Evolutionary conservation across 2,113 vertebrate species (phyloP).

Genomic region (Notarius quadriscutis): DNA sequence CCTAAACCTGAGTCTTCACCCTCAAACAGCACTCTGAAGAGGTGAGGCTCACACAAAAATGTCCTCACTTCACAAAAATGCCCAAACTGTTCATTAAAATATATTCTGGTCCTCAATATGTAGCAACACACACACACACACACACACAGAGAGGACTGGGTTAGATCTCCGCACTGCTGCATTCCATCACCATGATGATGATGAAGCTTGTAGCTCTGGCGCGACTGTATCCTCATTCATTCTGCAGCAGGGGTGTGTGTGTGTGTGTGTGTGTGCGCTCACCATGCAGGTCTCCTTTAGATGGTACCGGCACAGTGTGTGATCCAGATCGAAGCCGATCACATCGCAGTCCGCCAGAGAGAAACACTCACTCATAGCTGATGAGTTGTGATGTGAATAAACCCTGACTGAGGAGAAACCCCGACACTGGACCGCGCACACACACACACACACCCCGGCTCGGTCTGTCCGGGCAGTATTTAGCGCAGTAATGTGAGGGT

Average conservation of each 20-base stretch:
- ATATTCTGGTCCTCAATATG: too few relatives aligned
- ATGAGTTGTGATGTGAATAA: neutral
- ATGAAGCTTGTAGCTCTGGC: neutral
- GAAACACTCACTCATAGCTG: slow-evolving; percentile 79
- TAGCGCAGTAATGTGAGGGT: neutral
- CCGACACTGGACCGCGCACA: neutral
- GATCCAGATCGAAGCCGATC: slow-evolving; percentile 90
- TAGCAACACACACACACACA: neutral
- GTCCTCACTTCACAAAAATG: too few relatives aligned
- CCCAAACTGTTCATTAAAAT: too few relatives aligned
- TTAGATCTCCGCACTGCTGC: neutral
- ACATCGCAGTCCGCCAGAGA: slow-evolving; percentile 83
- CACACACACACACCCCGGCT: neutral
- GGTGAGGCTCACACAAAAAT: too few relatives aligned
- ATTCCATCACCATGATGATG: neutral
- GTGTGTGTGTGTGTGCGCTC: slow-evolving; percentile 60
- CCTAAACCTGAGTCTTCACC: too few relatives aligned
- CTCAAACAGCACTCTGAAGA: too few relatives aligned
- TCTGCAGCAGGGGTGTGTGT: neutral
- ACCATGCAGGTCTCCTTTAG: slow-evolving; percentile 86
- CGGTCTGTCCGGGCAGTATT: neutral
- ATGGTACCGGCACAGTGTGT: slow-evolving; percentile 88
- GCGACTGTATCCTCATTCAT: too few relatives aligned
- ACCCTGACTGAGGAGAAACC: neutral
- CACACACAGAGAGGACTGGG: neutral